Percentiles rank a stretch among this genome's conserved stretches.
Conservation (phyloP, 2,113 vertebrate species). For the Chroicocephalus ridibundus region DNA sequence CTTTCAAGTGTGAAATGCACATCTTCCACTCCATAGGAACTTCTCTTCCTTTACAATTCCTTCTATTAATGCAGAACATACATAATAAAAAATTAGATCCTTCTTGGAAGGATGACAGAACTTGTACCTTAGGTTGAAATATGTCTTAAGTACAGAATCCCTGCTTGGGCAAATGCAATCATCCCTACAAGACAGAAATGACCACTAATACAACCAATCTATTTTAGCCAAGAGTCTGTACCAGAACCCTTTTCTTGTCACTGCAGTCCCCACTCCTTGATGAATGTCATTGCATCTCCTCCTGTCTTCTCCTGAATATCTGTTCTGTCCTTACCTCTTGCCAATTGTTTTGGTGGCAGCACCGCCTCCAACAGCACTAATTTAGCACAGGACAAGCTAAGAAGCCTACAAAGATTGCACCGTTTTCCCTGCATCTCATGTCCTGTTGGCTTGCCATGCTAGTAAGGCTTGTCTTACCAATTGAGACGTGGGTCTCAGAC, state of each 20-base stretch:
- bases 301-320: background rate
- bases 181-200: background rate
- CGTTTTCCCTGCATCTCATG: background rate
- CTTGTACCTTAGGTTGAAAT: background rate
- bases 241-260: background rate
- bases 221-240: background rate
- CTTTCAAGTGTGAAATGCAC: background rate
- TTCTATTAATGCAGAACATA: background rate
- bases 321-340: background rate
- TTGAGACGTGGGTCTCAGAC: background rate
- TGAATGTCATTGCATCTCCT: background rate
- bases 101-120: background rate
- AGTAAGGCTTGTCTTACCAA: background rate
- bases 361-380: background rate
- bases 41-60: background rate
- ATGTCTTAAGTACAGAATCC: background rate
- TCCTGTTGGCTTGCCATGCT: background rate
- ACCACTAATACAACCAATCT: background rate
- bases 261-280: background rate
- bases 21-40: background rate
- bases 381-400: background rate
- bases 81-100: background rate
- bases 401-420: background rate
- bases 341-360: background rate
- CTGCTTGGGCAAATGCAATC: background rate